These are phyloP conservation scores for Epinephelus fuscoguttatus DNA, from an alignment of 2,113 vertebrate species.

Conservation along the genomic window DNA sequence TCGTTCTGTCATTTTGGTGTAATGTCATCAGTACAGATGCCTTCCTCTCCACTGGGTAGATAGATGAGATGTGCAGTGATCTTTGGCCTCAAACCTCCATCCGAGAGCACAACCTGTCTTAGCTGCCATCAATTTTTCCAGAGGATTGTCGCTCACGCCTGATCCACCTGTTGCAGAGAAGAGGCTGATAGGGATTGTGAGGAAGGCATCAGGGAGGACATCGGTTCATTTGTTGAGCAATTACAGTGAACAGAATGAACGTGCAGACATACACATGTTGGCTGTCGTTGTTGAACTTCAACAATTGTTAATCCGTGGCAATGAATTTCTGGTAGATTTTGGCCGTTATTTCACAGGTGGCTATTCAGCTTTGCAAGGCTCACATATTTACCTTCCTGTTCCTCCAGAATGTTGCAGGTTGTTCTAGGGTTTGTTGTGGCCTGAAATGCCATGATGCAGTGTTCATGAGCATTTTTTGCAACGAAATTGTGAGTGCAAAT, in stretches of 20 bases:
- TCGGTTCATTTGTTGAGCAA: conserved; percentile 33
- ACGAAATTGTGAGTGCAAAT: too few relatives aligned
- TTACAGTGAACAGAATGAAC: conserved; percentile 13
- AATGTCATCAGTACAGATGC: conserved; percentile 67
- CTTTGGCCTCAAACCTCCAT: conserved; percentile 74
- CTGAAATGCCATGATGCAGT: too few relatives aligned
- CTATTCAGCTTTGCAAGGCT: not conserved
- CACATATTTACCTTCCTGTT: not conserved
- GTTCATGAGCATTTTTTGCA: too few relatives aligned
- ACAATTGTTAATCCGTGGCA: too few relatives aligned
- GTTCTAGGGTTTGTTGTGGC: too few relatives aligned
- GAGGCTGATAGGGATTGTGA: conserved; percentile 39
- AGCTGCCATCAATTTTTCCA: conserved; percentile 59
- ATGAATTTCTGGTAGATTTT: not conserved
- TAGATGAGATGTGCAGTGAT: conserved; percentile 80
- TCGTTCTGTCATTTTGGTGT: conserved; percentile 51
- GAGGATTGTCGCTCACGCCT: conserved; percentile 55
- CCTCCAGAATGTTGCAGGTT: too few relatives aligned
- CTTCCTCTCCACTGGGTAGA: conserved; percentile 76
- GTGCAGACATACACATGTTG: not conserved
- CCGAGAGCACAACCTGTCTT: conserved; percentile 63
- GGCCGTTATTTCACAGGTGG: not conserved
- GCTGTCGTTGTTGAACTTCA: not conserved
- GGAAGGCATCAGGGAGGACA: conserved; percentile 31
- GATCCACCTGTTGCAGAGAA: conserved; percentile 64